Percentiles rank a stretch among this genome's conserved stretches.
Evolutionary conservation across 2,113 vertebrate species (phyloP).

Genomic region (Clupea harengus): DNA sequence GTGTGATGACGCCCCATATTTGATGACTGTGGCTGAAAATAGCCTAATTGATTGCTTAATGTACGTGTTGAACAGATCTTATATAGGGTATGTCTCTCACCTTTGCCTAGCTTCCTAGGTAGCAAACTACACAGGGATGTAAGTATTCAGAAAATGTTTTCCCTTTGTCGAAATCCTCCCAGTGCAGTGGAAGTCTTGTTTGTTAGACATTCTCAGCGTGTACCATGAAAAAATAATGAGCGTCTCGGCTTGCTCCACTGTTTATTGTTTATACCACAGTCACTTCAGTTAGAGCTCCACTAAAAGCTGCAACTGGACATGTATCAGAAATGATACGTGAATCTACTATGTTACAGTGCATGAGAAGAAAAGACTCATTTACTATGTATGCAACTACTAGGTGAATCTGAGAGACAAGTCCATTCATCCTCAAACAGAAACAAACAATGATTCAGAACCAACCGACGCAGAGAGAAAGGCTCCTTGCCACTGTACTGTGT

Average conservation of each 20-base stretch:
- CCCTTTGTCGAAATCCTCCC: background rate
- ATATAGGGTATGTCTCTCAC: background rate
- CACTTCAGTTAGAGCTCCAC: background rate
- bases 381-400: background rate
- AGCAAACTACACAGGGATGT: background rate
- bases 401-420: background rate
- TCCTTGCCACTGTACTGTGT: too few relatives aligned
- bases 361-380: background rate
- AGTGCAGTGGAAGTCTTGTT: background rate
- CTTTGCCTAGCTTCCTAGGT: background rate
- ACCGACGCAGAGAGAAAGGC: background rate
- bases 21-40: too few relatives aligned
- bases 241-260: background rate
- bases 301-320: background rate
- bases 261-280: background rate
- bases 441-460: too few relatives aligned
- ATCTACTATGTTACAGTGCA: background rate
- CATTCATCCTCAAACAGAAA: too few relatives aligned
- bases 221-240: slow-evolving; percentile 5
- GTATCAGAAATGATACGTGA: background rate
- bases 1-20: too few relatives aligned
- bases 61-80: background rate
- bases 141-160: background rate
- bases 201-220: background rate
- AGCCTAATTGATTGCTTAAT: background rate